Evolutionary conservation across 35 echinoderm and acorn worm genomes (phyloP).

Genomic region (Hemicentrotus pulcherrimus): DNA sequence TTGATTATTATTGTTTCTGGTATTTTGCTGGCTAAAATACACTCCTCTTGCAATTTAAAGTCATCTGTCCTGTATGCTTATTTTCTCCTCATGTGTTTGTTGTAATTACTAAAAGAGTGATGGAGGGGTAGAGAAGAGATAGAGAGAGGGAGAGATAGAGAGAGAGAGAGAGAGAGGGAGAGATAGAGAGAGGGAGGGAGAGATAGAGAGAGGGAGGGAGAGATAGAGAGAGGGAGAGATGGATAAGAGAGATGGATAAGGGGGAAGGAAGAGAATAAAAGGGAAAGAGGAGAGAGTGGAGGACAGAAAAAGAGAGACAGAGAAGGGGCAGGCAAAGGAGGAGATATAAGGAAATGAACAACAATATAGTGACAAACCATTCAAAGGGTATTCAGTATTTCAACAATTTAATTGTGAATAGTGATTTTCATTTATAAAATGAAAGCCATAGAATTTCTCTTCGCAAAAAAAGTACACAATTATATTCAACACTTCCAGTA

Average conservation of each 20-base stretch:
- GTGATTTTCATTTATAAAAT: background rate
- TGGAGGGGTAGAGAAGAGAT: too few relatives aligned
- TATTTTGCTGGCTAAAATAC: constrained; percentile 46
- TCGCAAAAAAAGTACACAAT: background rate
- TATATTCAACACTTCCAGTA: background rate
- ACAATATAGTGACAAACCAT: background rate
- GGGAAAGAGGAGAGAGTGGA: background rate
- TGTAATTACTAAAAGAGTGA: background rate
- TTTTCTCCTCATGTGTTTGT: too few relatives aligned
- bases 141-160: background rate
- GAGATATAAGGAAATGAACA: too few relatives aligned
- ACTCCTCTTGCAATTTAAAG: constrained; percentile 16
- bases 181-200: too few relatives aligned
- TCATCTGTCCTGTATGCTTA: too few relatives aligned
- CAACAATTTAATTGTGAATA: constrained; percentile 14
- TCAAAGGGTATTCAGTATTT: background rate
- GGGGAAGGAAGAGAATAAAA: too few relatives aligned
- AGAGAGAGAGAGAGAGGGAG: background rate
- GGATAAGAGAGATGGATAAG: too few relatives aligned
- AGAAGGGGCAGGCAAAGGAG: background rate
- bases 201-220: background rate
- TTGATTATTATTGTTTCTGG: background rate
- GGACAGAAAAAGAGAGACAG: background rate
- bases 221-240: background rate
- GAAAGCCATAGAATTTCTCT: background rate